Evolutionary conservation across 2,113 vertebrate genomes (phyloP), one percentile per base, ranked within the genome.

Genomic region (Thryonomys swinderianus): DNA sequence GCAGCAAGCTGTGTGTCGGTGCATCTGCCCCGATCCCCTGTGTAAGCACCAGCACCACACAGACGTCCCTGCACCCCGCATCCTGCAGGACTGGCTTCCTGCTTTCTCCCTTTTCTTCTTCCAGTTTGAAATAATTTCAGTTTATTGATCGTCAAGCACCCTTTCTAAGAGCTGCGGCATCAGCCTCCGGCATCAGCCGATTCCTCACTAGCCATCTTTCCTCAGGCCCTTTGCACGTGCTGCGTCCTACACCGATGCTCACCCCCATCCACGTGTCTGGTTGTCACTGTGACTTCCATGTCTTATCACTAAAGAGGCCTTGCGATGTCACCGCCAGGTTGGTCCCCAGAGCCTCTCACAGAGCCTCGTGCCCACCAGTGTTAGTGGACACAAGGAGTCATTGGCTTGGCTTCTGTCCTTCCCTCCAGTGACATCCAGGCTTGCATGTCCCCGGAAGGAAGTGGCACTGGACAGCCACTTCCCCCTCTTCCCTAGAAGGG

Each of bases 291-390:
- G 10, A 11, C 18, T 89, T 25, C 1, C 21, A 42, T 12, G 42
- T 30, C n/a, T 37, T 14, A 37, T 51, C 32, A n/a, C 59, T 48
- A 16, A 45, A 61, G 83, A 40, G 64, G 20, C 21, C 74, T 20
- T 27, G 6, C 5, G 17, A 51, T 2, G 51, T 61, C 34, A 55
- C 32, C 1, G 0, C 3, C 14, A 23, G 20, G 4, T 10, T n/a
- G n/a, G n/a, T n/a, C 5, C 62, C 69, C 42, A 71, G 21, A 69
- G 53, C 32, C 94, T 67, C 20, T 7, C 61, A 59, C 57, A 67
- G 10, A 76, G 51, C 23, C 94, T 67, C 20, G 8, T 17, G 51
- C 7, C 80, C 48, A 30, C n/a, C 48, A 23, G 4, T 0, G 4
- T 25, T 53, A 25, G 69, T 37, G 23, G 12, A 20, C 14, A 1